Evolutionary conservation across 2,113 vertebrate species (phyloP).

Genomic region (Turdus rufiventris): DNA sequence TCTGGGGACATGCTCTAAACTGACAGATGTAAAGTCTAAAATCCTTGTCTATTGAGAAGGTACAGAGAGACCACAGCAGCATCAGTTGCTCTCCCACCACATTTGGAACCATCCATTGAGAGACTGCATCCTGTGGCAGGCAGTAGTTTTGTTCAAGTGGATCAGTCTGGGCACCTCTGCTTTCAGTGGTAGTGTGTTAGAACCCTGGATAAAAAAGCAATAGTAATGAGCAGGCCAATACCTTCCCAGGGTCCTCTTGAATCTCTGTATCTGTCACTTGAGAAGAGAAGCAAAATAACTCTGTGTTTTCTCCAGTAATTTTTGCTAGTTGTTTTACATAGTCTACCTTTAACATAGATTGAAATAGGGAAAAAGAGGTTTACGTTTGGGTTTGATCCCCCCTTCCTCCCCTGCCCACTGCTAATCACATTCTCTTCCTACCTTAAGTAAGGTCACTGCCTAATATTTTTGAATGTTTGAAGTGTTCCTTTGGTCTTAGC

Average conservation of each 20-base stretch:
- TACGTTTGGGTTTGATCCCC: background rate
- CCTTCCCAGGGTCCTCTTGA: background rate
- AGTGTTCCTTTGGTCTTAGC: constrained; percentile 22
- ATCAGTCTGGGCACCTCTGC: background rate
- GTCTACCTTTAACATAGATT: background rate
- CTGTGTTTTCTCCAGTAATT: background rate
- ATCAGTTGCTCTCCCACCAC: background rate
- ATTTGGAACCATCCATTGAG: background rate
- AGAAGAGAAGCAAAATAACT: background rate
- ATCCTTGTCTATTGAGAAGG: background rate
- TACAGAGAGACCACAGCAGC: background rate
- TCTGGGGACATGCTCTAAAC: background rate
- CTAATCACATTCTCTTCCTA: background rate
- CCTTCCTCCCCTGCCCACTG: background rate
- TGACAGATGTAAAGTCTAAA: background rate
- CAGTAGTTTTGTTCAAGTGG: background rate
- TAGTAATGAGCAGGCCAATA: background rate
- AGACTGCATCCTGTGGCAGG: background rate
- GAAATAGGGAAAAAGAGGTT: background rate
- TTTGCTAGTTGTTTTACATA: background rate
- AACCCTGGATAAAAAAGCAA: too few relatives aligned
- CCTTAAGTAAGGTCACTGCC: background rate
- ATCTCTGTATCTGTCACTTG: background rate
- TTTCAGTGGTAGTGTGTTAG: background rate
- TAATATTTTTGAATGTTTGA: background rate